A percentile compares a stretch with the other conserved stretches of the same genome.
Evolutionary conservation across 92 coral and sea anemone species (phyloP).

Genomic region (Porites evermanni): DNA sequence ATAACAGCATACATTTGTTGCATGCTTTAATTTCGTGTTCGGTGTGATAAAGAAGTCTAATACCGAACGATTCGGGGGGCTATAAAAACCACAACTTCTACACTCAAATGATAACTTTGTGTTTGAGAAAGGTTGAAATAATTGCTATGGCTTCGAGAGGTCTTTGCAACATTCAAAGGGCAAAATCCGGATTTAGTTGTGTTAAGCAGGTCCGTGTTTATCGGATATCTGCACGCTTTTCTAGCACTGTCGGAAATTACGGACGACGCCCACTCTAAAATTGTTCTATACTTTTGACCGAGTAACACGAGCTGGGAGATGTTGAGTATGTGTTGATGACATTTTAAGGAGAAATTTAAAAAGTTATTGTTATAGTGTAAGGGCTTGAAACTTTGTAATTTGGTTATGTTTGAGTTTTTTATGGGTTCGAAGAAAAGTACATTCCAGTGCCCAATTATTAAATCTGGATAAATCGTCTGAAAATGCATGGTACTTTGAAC

Average conservation of each 20-base stretch:
- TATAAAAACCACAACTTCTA: neutral
- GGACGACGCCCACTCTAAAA: neutral
- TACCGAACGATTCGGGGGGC: neutral
- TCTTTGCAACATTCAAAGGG: neutral
- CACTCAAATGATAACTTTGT: neutral
- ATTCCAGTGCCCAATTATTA: too few species aligned
- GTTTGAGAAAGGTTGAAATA: too few species aligned
- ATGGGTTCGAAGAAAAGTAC: too few species aligned
- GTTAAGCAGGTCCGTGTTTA: neutral
- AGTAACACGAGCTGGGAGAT: neutral
- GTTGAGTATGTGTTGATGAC: neutral
- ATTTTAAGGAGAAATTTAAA: slow-evolving; percentile 1
- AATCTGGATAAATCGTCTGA: too few species aligned
- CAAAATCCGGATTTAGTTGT: neutral
- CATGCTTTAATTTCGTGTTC: slow-evolving; percentile 9
- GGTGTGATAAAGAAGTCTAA: neutral
- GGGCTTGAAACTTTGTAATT: neutral
- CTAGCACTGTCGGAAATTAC: neutral
- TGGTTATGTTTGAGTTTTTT: too few species aligned
- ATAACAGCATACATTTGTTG: neutral
- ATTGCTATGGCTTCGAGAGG: neutral
- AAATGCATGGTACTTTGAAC: too few species aligned
- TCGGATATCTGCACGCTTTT: neutral
- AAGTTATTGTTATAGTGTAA: neutral
- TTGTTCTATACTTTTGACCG: neutral